Evolutionary conservation across 2,113 vertebrate species (phyloP).

Genomic region (Daubentonia madagascariensis): DNA sequence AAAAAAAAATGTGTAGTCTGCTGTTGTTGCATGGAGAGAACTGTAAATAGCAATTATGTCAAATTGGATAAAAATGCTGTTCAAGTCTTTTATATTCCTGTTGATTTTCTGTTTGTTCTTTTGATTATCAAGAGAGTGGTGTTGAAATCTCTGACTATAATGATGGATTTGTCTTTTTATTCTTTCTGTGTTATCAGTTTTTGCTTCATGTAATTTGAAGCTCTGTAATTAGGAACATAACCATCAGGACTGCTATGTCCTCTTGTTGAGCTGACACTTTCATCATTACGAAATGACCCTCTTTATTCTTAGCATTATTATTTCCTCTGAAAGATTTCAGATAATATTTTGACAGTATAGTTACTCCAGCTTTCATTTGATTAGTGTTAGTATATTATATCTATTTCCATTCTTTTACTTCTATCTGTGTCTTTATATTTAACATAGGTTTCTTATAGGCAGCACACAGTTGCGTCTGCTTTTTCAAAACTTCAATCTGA

Average conservation of each 20-base stretch:
- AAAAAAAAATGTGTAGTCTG: background rate
- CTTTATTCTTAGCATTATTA: too few species aligned
- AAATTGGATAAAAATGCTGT: background rate
- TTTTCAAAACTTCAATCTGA: background rate
- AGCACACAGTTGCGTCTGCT: background rate
- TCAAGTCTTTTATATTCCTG: background rate
- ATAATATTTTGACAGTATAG: too few species aligned
- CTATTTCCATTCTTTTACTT: background rate
- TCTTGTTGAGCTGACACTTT: background rate
- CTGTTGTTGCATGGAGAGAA: background rate
- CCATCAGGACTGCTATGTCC: background rate
- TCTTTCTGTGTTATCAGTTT: background rate
- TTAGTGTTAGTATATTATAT: too few species aligned
- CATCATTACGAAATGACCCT: too few species aligned
- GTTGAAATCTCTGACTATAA: background rate
- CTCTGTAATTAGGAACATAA: background rate
- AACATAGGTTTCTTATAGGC: background rate
- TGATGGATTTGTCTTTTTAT: background rate
- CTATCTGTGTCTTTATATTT: too few species aligned
- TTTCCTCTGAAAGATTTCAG: too few species aligned
- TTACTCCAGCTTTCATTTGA: too few species aligned
- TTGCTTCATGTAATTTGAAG: background rate
- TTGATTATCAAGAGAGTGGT: background rate
- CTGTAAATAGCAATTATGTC: background rate
- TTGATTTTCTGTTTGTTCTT: background rate